A percentile compares a stretch with the other conserved stretches of the same genome.
These are phyloP conservation scores for Nephotettix cincticeps DNA, from an alignment of 1,140 invertebrate species.

Conservation along the genomic window DNA sequence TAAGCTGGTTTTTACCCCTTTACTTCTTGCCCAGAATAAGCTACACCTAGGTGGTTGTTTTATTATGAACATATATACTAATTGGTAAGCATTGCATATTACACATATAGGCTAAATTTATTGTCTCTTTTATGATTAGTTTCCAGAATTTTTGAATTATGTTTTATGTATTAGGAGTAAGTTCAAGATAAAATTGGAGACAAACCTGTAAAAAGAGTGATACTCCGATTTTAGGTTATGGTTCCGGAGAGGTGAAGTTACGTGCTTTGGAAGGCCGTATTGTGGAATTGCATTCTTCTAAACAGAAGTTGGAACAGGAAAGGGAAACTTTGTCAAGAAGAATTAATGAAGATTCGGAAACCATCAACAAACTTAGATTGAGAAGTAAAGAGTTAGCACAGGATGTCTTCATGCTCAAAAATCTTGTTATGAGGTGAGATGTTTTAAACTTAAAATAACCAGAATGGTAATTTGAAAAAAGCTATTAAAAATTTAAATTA, in stretches of 20 bases:
- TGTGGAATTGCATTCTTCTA: constrained; percentile 37
- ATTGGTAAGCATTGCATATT: too few species aligned
- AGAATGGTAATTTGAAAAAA: not conserved
- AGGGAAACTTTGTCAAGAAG: constrained; percentile 36
- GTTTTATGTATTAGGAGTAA: too few species aligned
- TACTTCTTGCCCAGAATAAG: too few species aligned
- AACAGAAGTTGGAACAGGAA: constrained; percentile 45
- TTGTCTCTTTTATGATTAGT: too few species aligned
- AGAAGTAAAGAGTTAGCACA: constrained; percentile 55
- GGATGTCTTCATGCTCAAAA: constrained; percentile 65
- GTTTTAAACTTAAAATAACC: too few species aligned
- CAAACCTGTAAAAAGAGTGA: too few species aligned
- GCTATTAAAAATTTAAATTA: not conserved
- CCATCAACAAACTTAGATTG: constrained; percentile 45
- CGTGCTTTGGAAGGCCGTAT: constrained; percentile 42
- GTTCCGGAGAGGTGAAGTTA: not conserved
- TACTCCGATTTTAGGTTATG: constrained; percentile 11
- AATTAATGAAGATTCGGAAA: constrained; percentile 39
- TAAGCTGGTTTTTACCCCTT: too few species aligned
- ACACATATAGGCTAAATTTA: too few species aligned
- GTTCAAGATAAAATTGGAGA: too few species aligned
- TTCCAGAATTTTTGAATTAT: too few species aligned
- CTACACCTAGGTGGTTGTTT: too few species aligned
- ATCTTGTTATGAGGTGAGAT: constrained; percentile 58
- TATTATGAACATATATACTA: too few species aligned